Percentiles rank a stretch among this genome's conserved stretches.
phyloP scores from a whole-genome alignment of 2,888 invertebrate species.

The Tenthredo amoena region DNA sequence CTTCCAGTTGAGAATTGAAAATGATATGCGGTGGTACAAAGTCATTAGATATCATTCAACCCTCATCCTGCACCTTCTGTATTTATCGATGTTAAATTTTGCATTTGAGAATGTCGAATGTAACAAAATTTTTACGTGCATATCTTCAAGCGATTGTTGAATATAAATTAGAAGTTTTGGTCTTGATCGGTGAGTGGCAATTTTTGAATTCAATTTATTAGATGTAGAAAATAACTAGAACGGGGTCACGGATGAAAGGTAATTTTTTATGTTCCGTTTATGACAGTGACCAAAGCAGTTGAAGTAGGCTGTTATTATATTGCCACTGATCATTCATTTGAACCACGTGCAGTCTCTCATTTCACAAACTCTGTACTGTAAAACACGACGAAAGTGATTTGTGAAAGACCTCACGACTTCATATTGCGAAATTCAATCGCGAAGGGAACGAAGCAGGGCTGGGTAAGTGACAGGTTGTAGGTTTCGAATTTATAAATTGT shows the following conservation, averaged over 20 bases:
- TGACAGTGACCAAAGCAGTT: not conserved
- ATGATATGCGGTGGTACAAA: not conserved
- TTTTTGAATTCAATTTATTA: not conserved
- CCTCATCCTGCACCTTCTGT: not conserved
- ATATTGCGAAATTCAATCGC: not conserved
- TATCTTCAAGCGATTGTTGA: not conserved
- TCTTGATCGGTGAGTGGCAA: not conserved
- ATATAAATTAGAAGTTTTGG: not conserved
- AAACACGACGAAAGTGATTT: not conserved
- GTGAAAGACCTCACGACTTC: not conserved
- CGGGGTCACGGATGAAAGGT: not conserved
- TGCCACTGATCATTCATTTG: not conserved
- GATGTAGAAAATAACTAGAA: not conserved
- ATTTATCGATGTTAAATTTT: not conserved
- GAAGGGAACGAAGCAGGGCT: not conserved
- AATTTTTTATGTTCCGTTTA: not conserved
- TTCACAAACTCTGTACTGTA: not conserved
- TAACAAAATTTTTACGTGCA: not conserved
- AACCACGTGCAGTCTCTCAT: conserved; percentile 2
- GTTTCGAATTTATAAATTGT: not conserved
- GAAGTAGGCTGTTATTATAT: not conserved
- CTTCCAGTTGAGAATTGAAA: not conserved
- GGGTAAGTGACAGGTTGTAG: not conserved
- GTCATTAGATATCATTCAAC: not conserved
- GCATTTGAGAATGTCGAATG: not conserved